Conservation (phyloP, 2,113 vertebrate species). For the Carollia perspicillata region DNA sequence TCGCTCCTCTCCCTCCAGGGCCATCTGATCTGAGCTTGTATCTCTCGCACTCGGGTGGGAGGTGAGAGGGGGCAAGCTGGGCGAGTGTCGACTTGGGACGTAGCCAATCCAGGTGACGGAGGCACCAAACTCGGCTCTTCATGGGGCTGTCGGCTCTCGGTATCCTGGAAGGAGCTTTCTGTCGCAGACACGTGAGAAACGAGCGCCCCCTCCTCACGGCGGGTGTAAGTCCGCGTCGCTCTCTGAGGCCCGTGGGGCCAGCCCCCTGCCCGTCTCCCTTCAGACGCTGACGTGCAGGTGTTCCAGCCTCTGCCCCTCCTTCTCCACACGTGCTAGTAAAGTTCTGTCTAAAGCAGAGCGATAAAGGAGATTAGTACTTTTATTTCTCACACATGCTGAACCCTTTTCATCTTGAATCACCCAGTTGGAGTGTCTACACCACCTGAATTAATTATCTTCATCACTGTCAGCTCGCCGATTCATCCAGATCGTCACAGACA, state of each 20-base stretch:
- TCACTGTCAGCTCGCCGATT: not conserved
- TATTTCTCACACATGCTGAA: slow-evolving; percentile 64
- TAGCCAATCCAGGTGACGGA: slow-evolving; percentile 64
- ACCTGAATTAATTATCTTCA: slow-evolving; percentile 62
- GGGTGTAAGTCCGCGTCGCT: slow-evolving; percentile 55
- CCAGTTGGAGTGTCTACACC: slow-evolving; percentile 53
- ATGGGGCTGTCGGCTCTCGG: slow-evolving; percentile 53
- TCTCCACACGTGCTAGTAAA: slow-evolving; percentile 66
- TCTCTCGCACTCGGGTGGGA: not conserved
- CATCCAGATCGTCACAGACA: not conserved
- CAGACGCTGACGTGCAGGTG: slow-evolving; percentile 44
- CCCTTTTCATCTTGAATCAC: slow-evolving; percentile 58
- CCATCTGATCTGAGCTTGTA: not conserved
- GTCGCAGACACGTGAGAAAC: slow-evolving; percentile 63
- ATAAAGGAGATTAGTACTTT: slow-evolving; percentile 69
- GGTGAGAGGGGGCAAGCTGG: not conserved
- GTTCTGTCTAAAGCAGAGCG: slow-evolving; percentile 61
- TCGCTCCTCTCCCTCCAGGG: not conserved
- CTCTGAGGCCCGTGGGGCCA: slow-evolving; percentile 57
- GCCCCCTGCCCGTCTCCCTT: slow-evolving; percentile 59
- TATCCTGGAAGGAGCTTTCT: slow-evolving; percentile 63
- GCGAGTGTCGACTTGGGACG: slow-evolving; percentile 29
- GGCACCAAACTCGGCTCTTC: slow-evolving; percentile 61
- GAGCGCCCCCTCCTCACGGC: slow-evolving; percentile 60
- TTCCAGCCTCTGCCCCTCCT: slow-evolving; percentile 47